Conservation (phyloP, 2,797 vertebrate species). For the Aselliscus stoliczkanus region DNA sequence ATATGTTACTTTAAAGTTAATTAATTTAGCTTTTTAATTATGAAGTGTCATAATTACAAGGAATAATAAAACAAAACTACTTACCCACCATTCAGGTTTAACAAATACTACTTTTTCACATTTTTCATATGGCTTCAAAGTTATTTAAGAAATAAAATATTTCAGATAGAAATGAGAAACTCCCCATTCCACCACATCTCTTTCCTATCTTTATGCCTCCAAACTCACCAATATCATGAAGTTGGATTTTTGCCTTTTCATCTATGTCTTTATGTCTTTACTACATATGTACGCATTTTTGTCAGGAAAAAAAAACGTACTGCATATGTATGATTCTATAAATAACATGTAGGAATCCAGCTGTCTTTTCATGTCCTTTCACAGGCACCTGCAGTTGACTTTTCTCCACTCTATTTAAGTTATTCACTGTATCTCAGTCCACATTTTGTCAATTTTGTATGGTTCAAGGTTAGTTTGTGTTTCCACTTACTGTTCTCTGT, state of each 20-base stretch:
- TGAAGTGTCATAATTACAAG: background rate
- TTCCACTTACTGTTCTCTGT: background rate
- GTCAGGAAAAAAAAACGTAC: background rate
- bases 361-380: background rate
- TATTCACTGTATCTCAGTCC: background rate
- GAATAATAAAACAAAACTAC: background rate
- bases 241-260: background rate
- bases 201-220: background rate
- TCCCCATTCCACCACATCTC: background rate
- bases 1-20: background rate
- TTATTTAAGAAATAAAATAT: background rate
- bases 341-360: background rate
- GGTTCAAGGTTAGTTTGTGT: background rate
- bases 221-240: background rate
- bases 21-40: background rate
- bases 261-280: background rate
- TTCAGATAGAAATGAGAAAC: background rate
- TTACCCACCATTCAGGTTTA: background rate
- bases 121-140: background rate
- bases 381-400: background rate
- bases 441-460: background rate
- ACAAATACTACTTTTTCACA: background rate
- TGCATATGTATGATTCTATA: background rate
- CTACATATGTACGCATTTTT: background rate
- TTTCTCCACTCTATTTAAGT: background rate